Conservation (phyloP, 2,888 invertebrate genomes). For the Cephus runcator region DNA sequence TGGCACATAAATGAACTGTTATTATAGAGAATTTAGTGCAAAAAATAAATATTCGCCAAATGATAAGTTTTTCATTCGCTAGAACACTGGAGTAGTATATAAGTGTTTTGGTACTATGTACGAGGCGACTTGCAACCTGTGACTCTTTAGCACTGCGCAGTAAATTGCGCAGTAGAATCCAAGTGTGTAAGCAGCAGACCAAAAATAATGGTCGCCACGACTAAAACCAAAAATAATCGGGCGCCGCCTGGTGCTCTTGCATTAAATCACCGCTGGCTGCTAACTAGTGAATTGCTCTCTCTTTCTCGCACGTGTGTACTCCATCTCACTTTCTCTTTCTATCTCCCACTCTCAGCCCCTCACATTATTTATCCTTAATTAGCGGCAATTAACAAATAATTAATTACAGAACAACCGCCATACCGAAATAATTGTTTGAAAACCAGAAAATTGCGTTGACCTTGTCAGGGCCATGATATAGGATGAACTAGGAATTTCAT, state of each 20-base stretch:
- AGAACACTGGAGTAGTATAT: too few species aligned
- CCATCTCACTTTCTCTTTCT: slow-evolving; percentile 13
- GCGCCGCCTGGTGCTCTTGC: slow-evolving; percentile 55
- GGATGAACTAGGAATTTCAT: too few species aligned
- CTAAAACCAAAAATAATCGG: slow-evolving; percentile 63
- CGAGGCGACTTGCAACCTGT: too few species aligned
- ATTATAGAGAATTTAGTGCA: too few species aligned
- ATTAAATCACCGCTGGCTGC: slow-evolving; percentile 50
- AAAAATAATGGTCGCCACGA: slow-evolving; percentile 50
- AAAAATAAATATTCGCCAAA: too few species aligned
- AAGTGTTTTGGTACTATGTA: too few species aligned
- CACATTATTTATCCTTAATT: slow-evolving; percentile 60
- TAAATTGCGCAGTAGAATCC: slow-evolving; percentile 20
- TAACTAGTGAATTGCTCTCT: slow-evolving; percentile 45
- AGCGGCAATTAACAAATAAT: slow-evolving; percentile 56
- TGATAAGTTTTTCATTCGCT: too few species aligned
- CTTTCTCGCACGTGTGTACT: slow-evolving; percentile 9
- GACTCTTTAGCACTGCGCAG: not conserved
- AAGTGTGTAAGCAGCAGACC: slow-evolving; percentile 4
- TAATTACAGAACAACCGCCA: slow-evolving; percentile 40
- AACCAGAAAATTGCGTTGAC: slow-evolving; percentile 28
- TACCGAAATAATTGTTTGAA: slow-evolving; percentile 41
- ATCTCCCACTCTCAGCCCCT: slow-evolving; percentile 28
- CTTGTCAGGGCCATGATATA: not conserved
- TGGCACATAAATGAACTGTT: too few species aligned